These are phyloP conservation scores for Takifugu bimaculatus DNA, from an alignment of 2,113 vertebrate species.

Conservation along the genomic window DNA sequence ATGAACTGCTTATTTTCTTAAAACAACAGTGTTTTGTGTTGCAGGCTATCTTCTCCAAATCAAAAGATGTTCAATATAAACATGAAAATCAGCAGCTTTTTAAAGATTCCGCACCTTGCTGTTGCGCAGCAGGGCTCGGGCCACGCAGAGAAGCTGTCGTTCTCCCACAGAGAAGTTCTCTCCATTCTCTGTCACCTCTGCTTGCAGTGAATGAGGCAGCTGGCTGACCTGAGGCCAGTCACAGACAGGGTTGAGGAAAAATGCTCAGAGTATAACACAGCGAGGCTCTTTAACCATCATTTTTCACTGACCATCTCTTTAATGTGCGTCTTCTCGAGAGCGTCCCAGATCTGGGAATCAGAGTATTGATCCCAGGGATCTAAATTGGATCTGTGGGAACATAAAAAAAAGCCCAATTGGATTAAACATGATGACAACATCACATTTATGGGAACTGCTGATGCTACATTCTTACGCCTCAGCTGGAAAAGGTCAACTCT, in stretches of 20 bases:
- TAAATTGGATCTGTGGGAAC: conserved; percentile 71
- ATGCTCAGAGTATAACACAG: neutral
- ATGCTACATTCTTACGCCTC: neutral
- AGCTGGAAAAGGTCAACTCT: neutral
- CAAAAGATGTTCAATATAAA: conserved; percentile 7
- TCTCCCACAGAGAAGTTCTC: conserved; percentile 83
- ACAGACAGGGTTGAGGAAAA: neutral
- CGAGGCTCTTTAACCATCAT: neutral
- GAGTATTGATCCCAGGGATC: conserved; percentile 76
- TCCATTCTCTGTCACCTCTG: conserved; percentile 78
- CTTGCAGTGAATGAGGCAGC: conserved; percentile 73
- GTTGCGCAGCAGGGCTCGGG: conserved; percentile 78
- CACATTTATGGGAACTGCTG: neutral
- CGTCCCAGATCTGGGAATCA: conserved; percentile 77
- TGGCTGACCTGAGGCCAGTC: conserved; percentile 66
- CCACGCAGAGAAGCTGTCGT: conserved; percentile 78
- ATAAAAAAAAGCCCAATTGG: conserved; percentile 8
- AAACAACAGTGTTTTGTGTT: neutral
- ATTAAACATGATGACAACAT: conserved; percentile 8
- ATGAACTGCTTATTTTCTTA: neutral
- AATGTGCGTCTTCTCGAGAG: conserved; percentile 76
- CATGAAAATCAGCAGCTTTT: conserved; percentile 20
- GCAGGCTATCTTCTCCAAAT: conserved; percentile 2
- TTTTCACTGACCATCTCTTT: conserved; percentile 73
- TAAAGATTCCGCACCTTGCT: conserved; percentile 73